Percentiles rank a stretch among this genome's conserved stretches.
Conservation (phyloP, 2,113 vertebrate genomes). For the Benitochromis conjunctus region DNA sequence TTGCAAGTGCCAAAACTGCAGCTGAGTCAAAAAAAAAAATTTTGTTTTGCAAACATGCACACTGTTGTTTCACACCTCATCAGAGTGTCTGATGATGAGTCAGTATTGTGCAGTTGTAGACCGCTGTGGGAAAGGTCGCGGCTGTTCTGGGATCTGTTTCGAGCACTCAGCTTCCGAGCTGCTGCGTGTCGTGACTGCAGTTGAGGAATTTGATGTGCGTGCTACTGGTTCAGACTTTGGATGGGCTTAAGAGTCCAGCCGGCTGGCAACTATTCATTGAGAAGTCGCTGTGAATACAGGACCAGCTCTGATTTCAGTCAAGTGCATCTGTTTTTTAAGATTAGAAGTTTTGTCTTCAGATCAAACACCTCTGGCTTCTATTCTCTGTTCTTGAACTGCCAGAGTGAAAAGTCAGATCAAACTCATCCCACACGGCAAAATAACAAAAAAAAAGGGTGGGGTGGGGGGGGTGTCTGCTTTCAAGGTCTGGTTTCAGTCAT, state of each 20-base stretch:
- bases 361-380: constrained; percentile 23
- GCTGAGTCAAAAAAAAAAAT: neutral
- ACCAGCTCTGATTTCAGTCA: neutral
- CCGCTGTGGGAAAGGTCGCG: constrained; percentile 19
- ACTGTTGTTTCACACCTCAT: neutral
- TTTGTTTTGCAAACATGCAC: constrained; percentile 20
- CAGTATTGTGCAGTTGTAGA: constrained; percentile 3
- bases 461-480: neutral
- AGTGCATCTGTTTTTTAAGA: constrained; percentile 21
- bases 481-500: neutral
- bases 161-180: neutral
- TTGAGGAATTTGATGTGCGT: constrained; percentile 61
- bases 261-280: constrained; percentile 1
- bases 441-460: neutral
- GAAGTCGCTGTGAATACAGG: constrained; percentile 11
- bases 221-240: constrained; percentile 25
- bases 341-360: neutral
- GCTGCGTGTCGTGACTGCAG: constrained; percentile 58
- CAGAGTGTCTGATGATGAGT: neutral
- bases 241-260: constrained; percentile 48
- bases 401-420: neutral
- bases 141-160: constrained; percentile 2
- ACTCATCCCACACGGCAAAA: neutral
- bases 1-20: neutral
- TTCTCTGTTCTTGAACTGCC: neutral